These are phyloP conservation scores for Sympetrum striolatum DNA, from an alignment of 2,888 invertebrate genomes.

Conservation along the genomic window DNA sequence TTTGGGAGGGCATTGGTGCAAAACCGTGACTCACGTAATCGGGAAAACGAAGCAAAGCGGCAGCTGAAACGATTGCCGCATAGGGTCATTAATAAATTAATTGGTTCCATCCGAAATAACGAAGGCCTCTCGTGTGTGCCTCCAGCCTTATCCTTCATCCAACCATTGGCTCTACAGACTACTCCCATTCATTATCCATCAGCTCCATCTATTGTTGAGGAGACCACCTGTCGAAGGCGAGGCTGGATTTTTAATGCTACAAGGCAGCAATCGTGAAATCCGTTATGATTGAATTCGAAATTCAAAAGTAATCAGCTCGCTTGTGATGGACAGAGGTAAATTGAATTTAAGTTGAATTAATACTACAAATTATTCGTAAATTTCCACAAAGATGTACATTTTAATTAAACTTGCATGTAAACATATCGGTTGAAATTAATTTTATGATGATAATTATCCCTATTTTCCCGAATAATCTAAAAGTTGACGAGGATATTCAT, in stretches of 20 bases:
- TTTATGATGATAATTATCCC: no score
- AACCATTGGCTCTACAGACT: not conserved
- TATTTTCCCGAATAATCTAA: no score
- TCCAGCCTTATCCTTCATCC: not conserved
- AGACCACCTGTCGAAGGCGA: not conserved
- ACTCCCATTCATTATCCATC: not conserved
- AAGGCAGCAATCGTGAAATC: no score
- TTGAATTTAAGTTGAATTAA: no score
- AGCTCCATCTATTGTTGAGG: not conserved
- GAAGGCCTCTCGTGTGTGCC: not conserved
- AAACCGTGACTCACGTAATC: not conserved
- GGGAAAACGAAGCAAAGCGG: not conserved
- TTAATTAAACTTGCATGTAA: no score
- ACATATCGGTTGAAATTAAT: no score
- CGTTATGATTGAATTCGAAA: no score
- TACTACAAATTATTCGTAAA: no score
- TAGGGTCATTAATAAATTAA: not conserved
- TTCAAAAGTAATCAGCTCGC: no score
- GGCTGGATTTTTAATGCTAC: not conserved
- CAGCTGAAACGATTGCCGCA: not conserved
- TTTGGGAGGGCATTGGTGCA: not conserved
- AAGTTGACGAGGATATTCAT: no score
- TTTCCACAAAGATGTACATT: no score
- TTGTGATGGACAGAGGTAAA: no score
- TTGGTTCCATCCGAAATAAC: not conserved